A percentile compares a stretch with the other conserved stretches of the same genome.
Conservation (phyloP, 2,888 invertebrate species). For the Hipparchia sbordonii region DNA sequence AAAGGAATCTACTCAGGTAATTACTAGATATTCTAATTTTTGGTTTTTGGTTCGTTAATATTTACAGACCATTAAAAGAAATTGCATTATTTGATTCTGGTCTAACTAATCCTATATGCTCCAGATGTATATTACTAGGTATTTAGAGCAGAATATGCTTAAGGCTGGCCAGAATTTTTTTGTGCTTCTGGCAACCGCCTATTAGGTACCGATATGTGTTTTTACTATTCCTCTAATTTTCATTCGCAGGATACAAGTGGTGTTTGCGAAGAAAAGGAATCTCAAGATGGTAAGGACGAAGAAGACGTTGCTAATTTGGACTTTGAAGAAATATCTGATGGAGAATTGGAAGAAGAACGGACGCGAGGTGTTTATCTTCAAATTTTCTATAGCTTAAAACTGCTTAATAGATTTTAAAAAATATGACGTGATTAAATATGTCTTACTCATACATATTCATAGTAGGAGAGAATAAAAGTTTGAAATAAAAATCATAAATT, state of each 20-base stretch:
- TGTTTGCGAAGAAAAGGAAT: conserved; percentile 70
- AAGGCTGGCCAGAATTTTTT: too few relatives aligned
- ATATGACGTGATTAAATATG: too few relatives aligned
- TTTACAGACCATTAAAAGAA: background rate
- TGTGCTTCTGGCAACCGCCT: too few relatives aligned
- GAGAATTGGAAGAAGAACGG: conserved; percentile 92
- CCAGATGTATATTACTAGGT: background rate
- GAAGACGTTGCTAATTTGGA: conserved; percentile 89
- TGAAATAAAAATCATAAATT: too few relatives aligned
- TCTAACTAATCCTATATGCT: background rate
- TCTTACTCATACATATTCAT: too few relatives aligned
- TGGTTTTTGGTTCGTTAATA: background rate
- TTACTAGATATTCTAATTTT: conserved; percentile 3
- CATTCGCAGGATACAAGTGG: conserved; percentile 68
- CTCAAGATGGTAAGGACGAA: conserved; percentile 84
- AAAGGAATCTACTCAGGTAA: conserved; percentile 73
- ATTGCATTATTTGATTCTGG: too few relatives aligned
- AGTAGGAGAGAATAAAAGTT: too few relatives aligned
- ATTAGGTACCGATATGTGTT: too few relatives aligned
- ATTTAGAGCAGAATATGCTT: too few relatives aligned
- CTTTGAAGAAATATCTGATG: conserved; percentile 95
- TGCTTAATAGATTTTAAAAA: too few relatives aligned
- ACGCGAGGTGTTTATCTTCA: conserved; percentile 64
- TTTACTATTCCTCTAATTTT: background rate
- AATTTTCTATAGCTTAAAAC: background rate